Base-by-base conservation (phyloP, 2,113 vertebrate genomes). In the Xiphophorus maculatus region DNA sequence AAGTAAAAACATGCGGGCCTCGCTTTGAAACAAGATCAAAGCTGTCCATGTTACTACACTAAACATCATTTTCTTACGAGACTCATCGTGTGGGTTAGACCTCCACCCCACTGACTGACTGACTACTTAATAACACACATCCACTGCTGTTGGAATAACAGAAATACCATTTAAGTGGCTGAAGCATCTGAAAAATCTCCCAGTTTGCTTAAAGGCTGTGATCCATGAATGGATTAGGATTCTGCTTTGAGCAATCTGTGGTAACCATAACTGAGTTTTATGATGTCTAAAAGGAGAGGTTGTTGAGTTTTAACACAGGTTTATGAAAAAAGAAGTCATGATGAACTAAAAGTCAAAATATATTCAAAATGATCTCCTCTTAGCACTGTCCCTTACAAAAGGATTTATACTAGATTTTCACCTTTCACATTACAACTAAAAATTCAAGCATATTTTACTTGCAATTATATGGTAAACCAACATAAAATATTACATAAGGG, bases 11-110 rank as follows among this genome's bases (percentile, higher is more conserved):
- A 87, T 79, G 84, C 75, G 8, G 77, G 73, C 83, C 63, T 30
- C 70, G 44, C 83, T 87, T 88, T 89, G 86, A 90, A 92, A 90
- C 40, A 2, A 14, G 84, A 90, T 89, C 84, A 87, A 88, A 93
- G 89, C 86, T 69, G 85, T 63, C 63, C 58, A 73, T 87, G 82
- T 77, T 84, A 73, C 72, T 74, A 77, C 84, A 80, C 62, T 73
- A 33, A 82, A 60, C 73, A 72, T 77, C 69, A 61, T 69, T 80
- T 77, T 79, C 78, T 67, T 40, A 83, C 51, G 67, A 44, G 71
- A 76, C 40, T 73, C 76, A 54, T 83, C 66, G 8, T 17, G 28
- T 35, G 48, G 37, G 73, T 51, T 11, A 14, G 71, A 79, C 71
- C 65, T 44, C 29, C 62, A 11, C 44, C 4, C 14, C 15, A 48